Evolutionary conservation across 2,888 invertebrate genomes (phyloP).

Genomic region (Clistopyga incitator): DNA sequence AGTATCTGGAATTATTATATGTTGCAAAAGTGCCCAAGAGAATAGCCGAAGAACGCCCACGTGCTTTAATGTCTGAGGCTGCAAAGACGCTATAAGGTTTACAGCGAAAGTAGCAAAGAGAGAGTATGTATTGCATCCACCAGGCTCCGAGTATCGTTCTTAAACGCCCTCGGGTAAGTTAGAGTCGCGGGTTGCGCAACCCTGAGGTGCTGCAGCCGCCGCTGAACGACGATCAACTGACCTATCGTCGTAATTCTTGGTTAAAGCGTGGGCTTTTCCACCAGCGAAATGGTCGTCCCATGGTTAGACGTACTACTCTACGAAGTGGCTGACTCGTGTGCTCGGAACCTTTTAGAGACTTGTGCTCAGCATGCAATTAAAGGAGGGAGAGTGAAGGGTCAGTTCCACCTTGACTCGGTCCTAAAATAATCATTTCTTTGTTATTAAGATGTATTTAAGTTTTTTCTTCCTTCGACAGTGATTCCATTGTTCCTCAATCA

Average conservation of each 20-base stretch:
- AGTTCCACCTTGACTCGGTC: constrained; percentile 33
- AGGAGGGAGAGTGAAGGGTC: neutral
- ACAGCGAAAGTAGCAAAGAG: constrained; percentile 14
- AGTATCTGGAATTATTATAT: neutral
- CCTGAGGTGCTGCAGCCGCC: neutral
- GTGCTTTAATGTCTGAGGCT: neutral
- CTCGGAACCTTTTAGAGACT: constrained; percentile 60
- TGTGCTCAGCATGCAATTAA: constrained; percentile 73
- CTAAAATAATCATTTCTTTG: constrained; percentile 7
- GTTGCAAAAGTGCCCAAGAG: neutral
- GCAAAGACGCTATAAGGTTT: constrained; percentile 5
- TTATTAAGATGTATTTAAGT: too few species aligned
- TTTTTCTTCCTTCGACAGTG: too few species aligned
- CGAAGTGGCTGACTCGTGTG: constrained; percentile 4
- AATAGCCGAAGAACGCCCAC: constrained; percentile 27
- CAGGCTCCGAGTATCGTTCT: constrained; percentile 23
- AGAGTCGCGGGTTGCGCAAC: constrained; percentile 24
- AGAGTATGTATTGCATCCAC: constrained; percentile 12
- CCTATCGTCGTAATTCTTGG: constrained; percentile 38
- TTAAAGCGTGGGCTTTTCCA: constrained; percentile 11
- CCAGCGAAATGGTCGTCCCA: constrained; percentile 6
- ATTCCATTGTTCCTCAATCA: too few species aligned
- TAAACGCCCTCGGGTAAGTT: constrained; percentile 38
- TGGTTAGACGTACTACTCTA: neutral
- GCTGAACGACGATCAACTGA: constrained; percentile 31